Percentiles rank a stretch among this genome's conserved stretches.
Evolutionary conservation across 2,888 invertebrate species (phyloP).

Genomic region (Meteorus cinctellus): DNA sequence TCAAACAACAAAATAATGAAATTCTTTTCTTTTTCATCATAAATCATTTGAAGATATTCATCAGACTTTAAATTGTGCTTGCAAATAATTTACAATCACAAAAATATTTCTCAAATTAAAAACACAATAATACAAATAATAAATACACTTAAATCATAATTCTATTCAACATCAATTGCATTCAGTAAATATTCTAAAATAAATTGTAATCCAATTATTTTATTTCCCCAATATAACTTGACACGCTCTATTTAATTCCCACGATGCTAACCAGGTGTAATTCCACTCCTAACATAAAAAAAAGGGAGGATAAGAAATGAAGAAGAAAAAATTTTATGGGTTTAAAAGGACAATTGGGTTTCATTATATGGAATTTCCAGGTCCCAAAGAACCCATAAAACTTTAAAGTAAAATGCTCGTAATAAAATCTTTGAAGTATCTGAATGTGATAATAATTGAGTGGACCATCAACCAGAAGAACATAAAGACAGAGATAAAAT

Average conservation of each 20-base stretch:
- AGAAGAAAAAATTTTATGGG: no score
- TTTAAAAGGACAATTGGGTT: background rate
- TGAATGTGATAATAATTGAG: background rate
- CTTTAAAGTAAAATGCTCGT: background rate
- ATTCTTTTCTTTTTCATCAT: background rate
- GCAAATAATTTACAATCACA: background rate
- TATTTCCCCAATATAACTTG: background rate
- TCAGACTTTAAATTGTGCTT: background rate
- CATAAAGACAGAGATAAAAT: no score
- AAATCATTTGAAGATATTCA: no score
- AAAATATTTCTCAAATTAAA: background rate
- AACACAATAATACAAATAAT: background rate
- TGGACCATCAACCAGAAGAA: background rate
- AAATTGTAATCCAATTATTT: background rate
- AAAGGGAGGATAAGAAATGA: background rate
- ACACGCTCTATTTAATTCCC: conserved; percentile 13
- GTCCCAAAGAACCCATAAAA: background rate
- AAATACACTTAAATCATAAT: background rate
- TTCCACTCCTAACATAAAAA: background rate
- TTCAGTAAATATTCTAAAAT: background rate
- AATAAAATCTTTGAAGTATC: background rate
- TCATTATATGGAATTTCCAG: background rate
- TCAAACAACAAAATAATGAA: background rate
- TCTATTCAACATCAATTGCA: background rate
- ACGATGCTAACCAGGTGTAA: conserved; percentile 5